These are phyloP conservation scores for Anguilla anguilla DNA, from an alignment of 2,797 vertebrate species.

Conservation along the genomic window DNA sequence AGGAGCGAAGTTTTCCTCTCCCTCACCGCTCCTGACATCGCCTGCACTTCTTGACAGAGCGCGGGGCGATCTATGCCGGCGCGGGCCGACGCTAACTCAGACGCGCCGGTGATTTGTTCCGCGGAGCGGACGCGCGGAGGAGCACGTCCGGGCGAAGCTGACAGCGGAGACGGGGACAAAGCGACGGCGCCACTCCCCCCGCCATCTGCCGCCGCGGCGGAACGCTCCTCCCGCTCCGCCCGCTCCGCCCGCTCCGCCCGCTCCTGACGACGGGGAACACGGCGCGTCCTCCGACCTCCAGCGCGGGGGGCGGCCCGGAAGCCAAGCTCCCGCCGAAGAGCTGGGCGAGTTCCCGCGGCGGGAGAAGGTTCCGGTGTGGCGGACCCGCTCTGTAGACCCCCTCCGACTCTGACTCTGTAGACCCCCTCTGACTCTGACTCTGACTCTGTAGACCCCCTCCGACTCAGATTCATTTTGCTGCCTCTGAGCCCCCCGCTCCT, in stretches of 20 bases:
- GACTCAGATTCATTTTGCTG: not conserved
- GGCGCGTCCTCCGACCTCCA: conserved; percentile 36
- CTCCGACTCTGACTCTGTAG: conserved; percentile 22
- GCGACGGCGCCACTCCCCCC: conserved; percentile 8
- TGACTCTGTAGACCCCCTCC: conserved; percentile 24
- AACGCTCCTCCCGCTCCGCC: conserved; percentile 42
- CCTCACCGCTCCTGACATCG: not conserved
- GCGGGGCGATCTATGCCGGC: not conserved
- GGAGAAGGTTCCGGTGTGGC: conserved; percentile 8
- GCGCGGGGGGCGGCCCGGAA: not conserved
- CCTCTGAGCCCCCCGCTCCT: conserved; percentile 62
- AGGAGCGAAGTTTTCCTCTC: conserved; percentile 6
- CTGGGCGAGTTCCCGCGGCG: not conserved
- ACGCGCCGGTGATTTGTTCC: not conserved
- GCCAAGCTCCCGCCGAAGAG: not conserved
- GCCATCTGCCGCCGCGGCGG: conserved; percentile 10
- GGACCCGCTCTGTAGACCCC: conserved; percentile 25
- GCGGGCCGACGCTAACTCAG: not conserved
- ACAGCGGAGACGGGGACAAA: conserved; percentile 14
- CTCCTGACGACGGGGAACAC: conserved; percentile 48
- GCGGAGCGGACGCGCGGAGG: not conserved
- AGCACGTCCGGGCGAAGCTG: not conserved
- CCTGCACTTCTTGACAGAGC: not conserved
- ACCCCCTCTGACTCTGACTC: conserved; percentile 17
- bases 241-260: conserved; percentile 56